Conservation (phyloP, 2,797 vertebrate genomes). For the Tauraco hartlaubi region DNA sequence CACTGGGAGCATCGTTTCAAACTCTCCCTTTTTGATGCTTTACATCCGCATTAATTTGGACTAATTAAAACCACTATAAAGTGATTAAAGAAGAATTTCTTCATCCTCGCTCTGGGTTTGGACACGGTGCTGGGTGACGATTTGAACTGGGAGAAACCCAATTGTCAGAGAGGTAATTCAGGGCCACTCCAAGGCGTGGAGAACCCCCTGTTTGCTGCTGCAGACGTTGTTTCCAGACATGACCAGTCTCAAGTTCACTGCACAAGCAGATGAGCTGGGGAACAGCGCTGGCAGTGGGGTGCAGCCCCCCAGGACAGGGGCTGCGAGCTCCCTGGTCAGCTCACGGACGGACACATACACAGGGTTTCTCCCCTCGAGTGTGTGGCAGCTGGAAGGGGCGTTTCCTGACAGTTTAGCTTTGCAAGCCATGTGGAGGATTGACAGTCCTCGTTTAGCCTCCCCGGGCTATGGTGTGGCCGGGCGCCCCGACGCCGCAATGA, state of each 20-base stretch:
- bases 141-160: background rate
- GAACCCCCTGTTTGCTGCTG: background rate
- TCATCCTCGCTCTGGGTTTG: background rate
- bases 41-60: background rate
- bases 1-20: background rate
- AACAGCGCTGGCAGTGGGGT: rapidly evolving
- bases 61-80: background rate
- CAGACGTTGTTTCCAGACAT: background rate
- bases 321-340: rapidly evolving
- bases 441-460: background rate
- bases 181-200: rapidly evolving
- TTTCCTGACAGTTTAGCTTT: background rate
- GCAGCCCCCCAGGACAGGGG: rapidly evolving
- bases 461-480: rapidly evolving
- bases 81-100: background rate
- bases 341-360: rapidly evolving
- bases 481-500: background rate
- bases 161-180: rapidly evolving
- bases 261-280: background rate
- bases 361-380: background rate
- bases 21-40: background rate
- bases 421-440: background rate
- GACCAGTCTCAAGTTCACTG: rapidly evolving
- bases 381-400: background rate
- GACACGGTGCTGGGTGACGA: background rate